These are phyloP conservation scores for Thinocorus orbignyianus DNA, from an alignment of 2,113 vertebrate species.

Conservation along the genomic window DNA sequence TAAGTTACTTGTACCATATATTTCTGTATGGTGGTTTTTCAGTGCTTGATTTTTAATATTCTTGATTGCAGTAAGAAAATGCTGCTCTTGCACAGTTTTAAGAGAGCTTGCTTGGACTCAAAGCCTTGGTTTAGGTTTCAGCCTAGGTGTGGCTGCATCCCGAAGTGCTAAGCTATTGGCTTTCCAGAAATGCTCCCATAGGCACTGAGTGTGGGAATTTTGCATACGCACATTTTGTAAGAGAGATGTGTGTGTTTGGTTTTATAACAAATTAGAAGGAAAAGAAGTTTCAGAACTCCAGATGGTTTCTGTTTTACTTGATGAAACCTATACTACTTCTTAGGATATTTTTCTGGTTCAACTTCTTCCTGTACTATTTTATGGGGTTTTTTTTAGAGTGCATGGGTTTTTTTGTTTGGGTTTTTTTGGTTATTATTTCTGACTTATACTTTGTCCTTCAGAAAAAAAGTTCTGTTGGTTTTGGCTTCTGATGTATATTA, in stretches of 20 bases:
- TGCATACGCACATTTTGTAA: background rate
- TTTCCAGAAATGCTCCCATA: background rate
- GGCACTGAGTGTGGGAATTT: too few relatives aligned
- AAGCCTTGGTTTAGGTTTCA: background rate
- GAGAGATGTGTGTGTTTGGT: background rate
- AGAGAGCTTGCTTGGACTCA: background rate
- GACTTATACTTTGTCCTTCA: background rate
- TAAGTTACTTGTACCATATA: background rate
- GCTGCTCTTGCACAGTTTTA: background rate
- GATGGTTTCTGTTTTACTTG: background rate
- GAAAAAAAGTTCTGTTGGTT: background rate
- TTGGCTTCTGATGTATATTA: background rate
- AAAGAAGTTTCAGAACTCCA: background rate
- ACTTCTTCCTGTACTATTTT: background rate
- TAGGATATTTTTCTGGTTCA: background rate
- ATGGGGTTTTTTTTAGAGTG: background rate
- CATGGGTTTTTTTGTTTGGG: fast-evolving
- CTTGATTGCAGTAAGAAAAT: background rate
- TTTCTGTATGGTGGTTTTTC: background rate
- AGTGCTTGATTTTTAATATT: background rate
- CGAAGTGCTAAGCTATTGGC: background rate
- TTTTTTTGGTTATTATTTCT: background rate
- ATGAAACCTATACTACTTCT: background rate
- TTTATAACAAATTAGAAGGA: background rate
- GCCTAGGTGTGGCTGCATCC: background rate